Base-by-base conservation (phyloP, 2,113 vertebrate genomes). In the Columba janthina region DNA sequence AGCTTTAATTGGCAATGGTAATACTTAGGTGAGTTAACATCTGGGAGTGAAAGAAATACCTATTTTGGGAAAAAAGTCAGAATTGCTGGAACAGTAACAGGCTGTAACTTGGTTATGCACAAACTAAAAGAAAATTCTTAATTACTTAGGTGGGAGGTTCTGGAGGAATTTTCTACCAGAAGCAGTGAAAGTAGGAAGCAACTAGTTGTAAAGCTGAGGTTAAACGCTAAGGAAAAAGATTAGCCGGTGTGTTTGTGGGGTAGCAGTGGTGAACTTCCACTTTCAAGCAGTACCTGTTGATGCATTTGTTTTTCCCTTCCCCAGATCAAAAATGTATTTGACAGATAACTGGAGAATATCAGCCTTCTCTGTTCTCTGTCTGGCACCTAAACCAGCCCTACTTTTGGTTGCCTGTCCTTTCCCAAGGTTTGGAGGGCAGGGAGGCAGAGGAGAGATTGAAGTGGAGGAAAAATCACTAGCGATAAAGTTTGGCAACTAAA, bases 221-320 rank as follows among this genome's bases (percentile, higher is more conserved):
- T 76, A 65, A 54, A 51, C 28, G 10, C 36, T 42, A 36, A 62
- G 24, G 42, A 53, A 64, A 54, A 42, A 46, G 15, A n/a, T n/a
- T 5, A 36, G 13, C 26, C 50, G 34, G 11, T 54, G 29, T 58
- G 20, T 42, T 73, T 60, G 16, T 50, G 75, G 75, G 31, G n/a
- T 58, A 62, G 75, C 15, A 34, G 15, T 11, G 31, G 42, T 48
- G 15, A 65, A 25, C 28, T 54, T 85, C 24, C 8, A 1, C 44
- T 58, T 86, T 73, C 65, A 89, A 65, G 44, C 56, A 36, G 32
- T 70, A 66, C 15, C 12, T 66, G 21, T 66, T 31, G 7, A 56
- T 56, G 15, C 0, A 0, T 44, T 16, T 69, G 11, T 18, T 46
- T 75, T 25, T 5, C 14, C 24, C 19, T 78, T 66, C 34, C 8